Evolutionary conservation across 2,888 invertebrate genomes (phyloP), one percentile per base, ranked within the genome.

Genomic region (Ischnus inquisitorius): DNA sequence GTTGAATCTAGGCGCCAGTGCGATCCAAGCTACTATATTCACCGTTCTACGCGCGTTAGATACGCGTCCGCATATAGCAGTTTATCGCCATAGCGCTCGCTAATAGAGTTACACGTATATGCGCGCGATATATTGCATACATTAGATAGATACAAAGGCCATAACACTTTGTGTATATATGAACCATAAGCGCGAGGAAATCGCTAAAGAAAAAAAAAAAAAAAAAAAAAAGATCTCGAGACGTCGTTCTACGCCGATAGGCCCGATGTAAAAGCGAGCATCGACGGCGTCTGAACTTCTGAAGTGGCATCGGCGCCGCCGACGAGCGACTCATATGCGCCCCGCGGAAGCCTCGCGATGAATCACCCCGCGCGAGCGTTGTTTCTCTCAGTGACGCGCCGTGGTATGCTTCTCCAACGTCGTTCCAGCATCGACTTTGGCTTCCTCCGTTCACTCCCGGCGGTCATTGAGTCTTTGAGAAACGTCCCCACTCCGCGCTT

Each of bases 281-380:
- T 54, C 51, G 69, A 54, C 75, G 64, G 83, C 69, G 83, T 75
- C 79, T 79, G 79, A 83, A 69, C 69, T 83, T 79, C 67, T 78
- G 74, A 78, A 82, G 82, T 82, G 82, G 82, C 82, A 78, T 28
- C 82, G 78, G 74, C 82, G 82, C 78, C 60, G 54, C 43, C 68
- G 41, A 78, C 68, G 54, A 82, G 62, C 78, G 82, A 82, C 78
- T 78, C 74, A 39, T 69, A 41, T 51, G 68, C 68, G n/a, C 12
- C 16, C 22, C 48, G 60, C 62, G 65, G 51, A 39, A 67, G 60
- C 57, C 82, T 51, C 72, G 41, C 68, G 78, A 68, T 82, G 82
- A 82, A 82, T 82, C 82, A 82, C 64, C 74, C 8, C 68, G 65
- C 68, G 65, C 68, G 69, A 54, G 22, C 82, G 72, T 82, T 79